Evolutionary conservation across 2,888 invertebrate species (phyloP), one percentile per base, ranked within the genome.

Genomic region (Xestia c-nigrum): DNA sequence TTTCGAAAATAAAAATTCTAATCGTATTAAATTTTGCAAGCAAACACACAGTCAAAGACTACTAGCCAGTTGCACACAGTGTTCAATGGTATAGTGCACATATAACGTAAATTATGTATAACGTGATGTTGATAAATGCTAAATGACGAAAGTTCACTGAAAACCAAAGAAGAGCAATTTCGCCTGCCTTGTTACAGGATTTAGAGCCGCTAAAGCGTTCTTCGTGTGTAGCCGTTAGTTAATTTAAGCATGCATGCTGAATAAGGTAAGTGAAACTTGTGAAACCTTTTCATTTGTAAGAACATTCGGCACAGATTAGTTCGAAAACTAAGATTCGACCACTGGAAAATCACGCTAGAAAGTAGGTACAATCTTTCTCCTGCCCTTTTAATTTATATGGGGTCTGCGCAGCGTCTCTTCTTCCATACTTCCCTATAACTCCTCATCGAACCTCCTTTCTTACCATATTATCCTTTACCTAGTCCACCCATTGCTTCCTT

Each of bases 71-170:
- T n/a, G n/a, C n/a, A n/a, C n/a, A 81, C 50, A 61, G 47, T 72
- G 52, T 82, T 72, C 57, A 82, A 55, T 21, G n/a, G 21, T 24
- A 38, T 47, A 24, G 52, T 61, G 69, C 57, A 57, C 19, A 12
- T 9, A 43, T 43, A 43, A 43, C 43, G 43, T 43, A 43, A 43
- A 7, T 9, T 43, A 43, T 0, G 0, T 7, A 43, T 43, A n/a
- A 57, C 52, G 14, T 24, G 5, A 47, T n/a, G 31, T 57, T 57
- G 14, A 16, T 38, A 6, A 5, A n/a, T 24, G 47, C 40, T 76
- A 14, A 66, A 47, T 40, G 14, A 76, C 7, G 59, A 76, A 14
- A 77, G 6, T 14, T 43, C n/a, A 57, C 31, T 6, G 31, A 19
- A 47, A 69, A 31, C 5, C 59, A 31, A 59, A 59, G 31, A 57